phyloP scores from a whole-genome alignment of 2,797 vertebrate genomes.

The Scomberomorus guttatus region DNA sequence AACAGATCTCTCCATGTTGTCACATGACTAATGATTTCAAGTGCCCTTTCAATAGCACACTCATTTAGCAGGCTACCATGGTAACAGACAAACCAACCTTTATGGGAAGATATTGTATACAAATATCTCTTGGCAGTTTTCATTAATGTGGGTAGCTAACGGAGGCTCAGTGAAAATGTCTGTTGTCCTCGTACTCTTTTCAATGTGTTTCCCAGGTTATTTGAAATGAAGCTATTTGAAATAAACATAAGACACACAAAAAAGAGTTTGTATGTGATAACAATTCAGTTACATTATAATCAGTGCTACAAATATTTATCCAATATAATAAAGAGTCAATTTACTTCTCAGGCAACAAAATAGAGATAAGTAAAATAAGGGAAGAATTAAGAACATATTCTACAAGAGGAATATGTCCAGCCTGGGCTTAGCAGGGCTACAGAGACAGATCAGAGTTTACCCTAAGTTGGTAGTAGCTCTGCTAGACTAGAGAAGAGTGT shows the following conservation, averaged over 20 bases:
- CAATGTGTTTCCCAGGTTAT: constrained; percentile 1
- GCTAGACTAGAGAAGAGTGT: constrained; percentile 22
- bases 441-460: constrained; percentile 13
- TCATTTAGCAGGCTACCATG: constrained; percentile 58
- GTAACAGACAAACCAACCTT: constrained; percentile 61
- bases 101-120: constrained; percentile 29
- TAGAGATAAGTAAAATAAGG: neutral
- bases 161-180: neutral
- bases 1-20: constrained; percentile 30
- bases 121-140: constrained; percentile 42
- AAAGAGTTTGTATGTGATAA: neutral
- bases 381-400: neutral
- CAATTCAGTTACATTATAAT: neutral
- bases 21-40: constrained; percentile 40
- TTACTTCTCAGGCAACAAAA: neutral
- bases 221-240: constrained; percentile 13
- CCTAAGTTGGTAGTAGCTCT: constrained; percentile 30
- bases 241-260: constrained; percentile 7
- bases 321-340: neutral
- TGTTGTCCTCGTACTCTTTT: constrained; percentile 13
- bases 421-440: neutral
- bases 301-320: neutral
- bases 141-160: neutral
- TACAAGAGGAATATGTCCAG: neutral
- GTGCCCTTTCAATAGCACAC: constrained; percentile 44